phyloP scores from a whole-genome alignment of 2,888 invertebrate species.

The Zonitis immaculata region DNA sequence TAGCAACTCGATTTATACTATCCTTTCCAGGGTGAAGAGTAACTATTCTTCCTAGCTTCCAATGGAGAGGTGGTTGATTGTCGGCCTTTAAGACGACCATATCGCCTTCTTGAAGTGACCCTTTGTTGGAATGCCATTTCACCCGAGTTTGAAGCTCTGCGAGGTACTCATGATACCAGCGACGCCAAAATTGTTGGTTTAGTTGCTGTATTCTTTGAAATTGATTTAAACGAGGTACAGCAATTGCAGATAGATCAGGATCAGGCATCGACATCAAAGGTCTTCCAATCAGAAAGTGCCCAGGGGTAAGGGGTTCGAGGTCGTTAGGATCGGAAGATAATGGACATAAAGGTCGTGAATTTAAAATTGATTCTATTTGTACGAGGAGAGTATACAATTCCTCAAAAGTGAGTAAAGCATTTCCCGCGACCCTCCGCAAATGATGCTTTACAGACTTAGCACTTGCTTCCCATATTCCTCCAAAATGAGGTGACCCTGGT shows the following conservation, averaged over 20 bases:
- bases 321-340: slow-evolving; percentile 19
- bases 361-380: slow-evolving; percentile 29
- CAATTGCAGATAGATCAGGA: too few species aligned
- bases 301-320: slow-evolving; percentile 16
- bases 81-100: too few species aligned
- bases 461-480: slow-evolving; percentile 21
- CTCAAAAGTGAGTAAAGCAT: slow-evolving; percentile 25
- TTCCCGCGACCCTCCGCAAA: slow-evolving; percentile 22
- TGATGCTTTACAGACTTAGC: slow-evolving; percentile 15
- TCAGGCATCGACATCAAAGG: too few species aligned
- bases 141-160: slow-evolving; percentile 17
- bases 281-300: slow-evolving; percentile 20
- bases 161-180: slow-evolving; percentile 22
- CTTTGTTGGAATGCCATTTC: slow-evolving; percentile 18
- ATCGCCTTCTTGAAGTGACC: slow-evolving; percentile 4
- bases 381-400: slow-evolving; percentile 27
- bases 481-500: slow-evolving; percentile 18
- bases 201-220: slow-evolving; percentile 14
- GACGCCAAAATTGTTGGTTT: slow-evolving; percentile 22
- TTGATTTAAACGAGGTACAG: too few species aligned
- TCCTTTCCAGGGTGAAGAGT: slow-evolving; percentile 10
- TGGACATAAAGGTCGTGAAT: slow-evolving; percentile 29
- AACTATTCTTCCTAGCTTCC: slow-evolving; percentile 9
- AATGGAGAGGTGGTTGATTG: slow-evolving; percentile 12
- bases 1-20: slow-evolving; percentile 12